Evolutionary conservation across 2,113 vertebrate genomes (phyloP).

Genomic region (Patagioenas fasciata): DNA sequence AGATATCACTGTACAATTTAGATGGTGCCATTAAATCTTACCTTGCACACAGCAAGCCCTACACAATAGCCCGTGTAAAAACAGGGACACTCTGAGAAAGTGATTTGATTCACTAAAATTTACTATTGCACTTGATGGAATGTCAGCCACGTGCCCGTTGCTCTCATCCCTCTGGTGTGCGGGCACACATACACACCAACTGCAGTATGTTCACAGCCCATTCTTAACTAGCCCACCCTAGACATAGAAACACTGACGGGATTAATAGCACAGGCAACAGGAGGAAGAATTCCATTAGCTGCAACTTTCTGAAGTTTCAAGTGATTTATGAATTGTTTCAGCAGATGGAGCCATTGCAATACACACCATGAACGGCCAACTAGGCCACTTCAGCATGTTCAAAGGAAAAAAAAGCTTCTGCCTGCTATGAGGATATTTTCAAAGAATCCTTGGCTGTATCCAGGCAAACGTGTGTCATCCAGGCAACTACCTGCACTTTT

Average conservation of each 20-base stretch:
- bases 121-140: not conserved
- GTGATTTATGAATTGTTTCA: conserved; percentile 38
- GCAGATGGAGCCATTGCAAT: conserved; percentile 65
- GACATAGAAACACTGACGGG: not conserved
- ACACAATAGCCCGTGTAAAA: not conserved
- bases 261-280: not conserved
- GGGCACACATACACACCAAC: not conserved
- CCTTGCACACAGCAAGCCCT: not conserved
- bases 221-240: not conserved
- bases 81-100: not conserved
- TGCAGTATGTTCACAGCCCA: not conserved
- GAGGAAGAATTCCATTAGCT: not conserved
- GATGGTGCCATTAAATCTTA: not conserved
- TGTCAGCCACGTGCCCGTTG: not conserved
- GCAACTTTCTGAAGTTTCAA: not conserved
- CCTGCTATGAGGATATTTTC: not conserved
- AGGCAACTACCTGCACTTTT: not conserved
- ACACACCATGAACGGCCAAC: not conserved
- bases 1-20: not conserved
- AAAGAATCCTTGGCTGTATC: not conserved
- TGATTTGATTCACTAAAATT: not conserved
- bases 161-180: not conserved
- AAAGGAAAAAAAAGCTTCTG: not conserved
- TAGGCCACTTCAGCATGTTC: not conserved
- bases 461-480: not conserved